Evolutionary conservation across 92 coral and sea anemone species (phyloP), one percentile per base, ranked within the genome.

Genomic region (Actinostola sp.): DNA sequence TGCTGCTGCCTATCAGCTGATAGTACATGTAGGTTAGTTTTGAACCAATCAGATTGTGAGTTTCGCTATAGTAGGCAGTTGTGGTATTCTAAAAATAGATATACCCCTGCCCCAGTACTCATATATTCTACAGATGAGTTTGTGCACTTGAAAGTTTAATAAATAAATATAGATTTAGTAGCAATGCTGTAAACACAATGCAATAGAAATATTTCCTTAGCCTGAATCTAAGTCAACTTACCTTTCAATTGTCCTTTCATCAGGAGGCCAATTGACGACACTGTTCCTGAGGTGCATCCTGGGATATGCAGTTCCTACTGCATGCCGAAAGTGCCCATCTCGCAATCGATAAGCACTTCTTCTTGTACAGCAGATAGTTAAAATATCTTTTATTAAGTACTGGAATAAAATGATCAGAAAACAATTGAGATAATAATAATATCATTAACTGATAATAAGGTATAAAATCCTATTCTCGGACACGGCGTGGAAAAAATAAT

Each of bases 251-350:
- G 65, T 33, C 36, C 72, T 63, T n/a, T 91, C 86, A 15, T 92
- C 79, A 31, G 98, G 89, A 2, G 99, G 93, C 89, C 97, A 95
- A 19, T 93, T 83, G 41, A 81, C 77, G 9, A 81, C 49, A 62
- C 97, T 92, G 72, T 95, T 95, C 65, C 90, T 80, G 10, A 95
- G 88, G 64, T 95, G 89, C 80, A 89, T 85, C 43, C 82, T 88
- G 49, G 97, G 94, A 73, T 86, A 88, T 66, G 89, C 83, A 15
- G 92, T 73, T 29, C 94, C 99, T 58, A 85, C 63, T 0, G 91
- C 97, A 69, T 95, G 80, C 50, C 88, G 86, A 65, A 73, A 95
- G 69, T 89, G 99, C 36, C 93, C 93, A 61, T 89, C 97, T 33
- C 84, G 71, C 54, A 95, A 75, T 61, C 99, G 81, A 76, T 85